Base-by-base conservation (phyloP, 2,888 invertebrate species). In the Falcaria lacertinaria region DNA sequence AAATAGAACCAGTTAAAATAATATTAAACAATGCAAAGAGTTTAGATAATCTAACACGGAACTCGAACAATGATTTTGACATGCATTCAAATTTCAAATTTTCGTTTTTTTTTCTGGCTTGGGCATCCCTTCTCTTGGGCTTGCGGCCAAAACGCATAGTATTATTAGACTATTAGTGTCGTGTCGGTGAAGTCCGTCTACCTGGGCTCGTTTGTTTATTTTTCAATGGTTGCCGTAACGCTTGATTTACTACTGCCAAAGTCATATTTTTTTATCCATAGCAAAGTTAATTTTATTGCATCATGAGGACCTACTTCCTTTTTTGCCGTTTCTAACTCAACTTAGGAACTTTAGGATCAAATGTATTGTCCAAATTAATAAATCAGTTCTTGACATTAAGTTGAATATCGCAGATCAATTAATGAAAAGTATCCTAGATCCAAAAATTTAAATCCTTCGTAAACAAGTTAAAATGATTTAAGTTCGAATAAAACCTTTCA, bases 141-240 rank as follows among this genome's bases (percentile, higher is more conserved):
- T 57, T 63, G 50, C 62, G 64, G 86, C 87, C 87, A 87, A 84
- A 70, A 71, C 66, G 52, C 56, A 54, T 70, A 69, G 76, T 87
- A 87, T 86, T 82, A 85, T 84, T 87, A 87, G 87, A 80, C 71
- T 68, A 80, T 80, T 78, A 77, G 69, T 66, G 69, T 67, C 75
- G 69, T 66, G 69, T 67, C 75, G 65, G 48, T 64, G 59, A 59
- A 54, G 64, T 64, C 57, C 66, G 60, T 75, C 77, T 86, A 86
- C 87, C 84, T 86, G 83, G 54, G 64, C 56, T 64, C 56, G 52
- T 58, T 55, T 45, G 54, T 66, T 68, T 59, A 52, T 64, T 63
- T 64, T 64, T 58, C 48, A 47, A 46, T 45, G 44, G 45, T 35
- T 38, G 48, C 44, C 48, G 44, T 42, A 47, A 42, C 48, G 42